Conservation (phyloP, 2,888 invertebrate species). For the Drosophila birchii region DNA sequence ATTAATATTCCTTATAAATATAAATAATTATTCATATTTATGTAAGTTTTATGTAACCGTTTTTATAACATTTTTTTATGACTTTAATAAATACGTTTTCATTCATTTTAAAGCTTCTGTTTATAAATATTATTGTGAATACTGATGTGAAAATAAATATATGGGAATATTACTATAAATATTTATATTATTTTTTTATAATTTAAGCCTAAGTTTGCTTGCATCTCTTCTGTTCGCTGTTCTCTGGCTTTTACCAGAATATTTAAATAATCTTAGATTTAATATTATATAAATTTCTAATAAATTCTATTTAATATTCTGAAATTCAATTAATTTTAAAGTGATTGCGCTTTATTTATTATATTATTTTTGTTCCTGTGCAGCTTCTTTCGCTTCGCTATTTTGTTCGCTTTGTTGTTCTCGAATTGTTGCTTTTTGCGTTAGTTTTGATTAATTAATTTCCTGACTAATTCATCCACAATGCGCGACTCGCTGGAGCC, state of each 20-base stretch:
- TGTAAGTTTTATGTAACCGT: too few species aligned
- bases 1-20: too few species aligned
- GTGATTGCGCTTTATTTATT: background rate
- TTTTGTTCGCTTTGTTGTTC: conserved; percentile 36
- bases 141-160: too few species aligned
- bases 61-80: too few species aligned
- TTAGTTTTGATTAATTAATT: conserved; percentile 79
- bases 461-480: conserved; percentile 78
- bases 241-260: background rate
- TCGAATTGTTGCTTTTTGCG: conserved; percentile 50
- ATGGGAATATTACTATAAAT: too few species aligned
- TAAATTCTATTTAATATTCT: background rate
- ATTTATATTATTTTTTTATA: too few species aligned
- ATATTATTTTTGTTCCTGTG: background rate
- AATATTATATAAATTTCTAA: background rate
- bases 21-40: background rate
- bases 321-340: background rate
- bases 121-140: too few species aligned
- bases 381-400: conserved; percentile 16
- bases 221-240: too few species aligned
- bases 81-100: too few species aligned
- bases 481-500: conserved; percentile 76
- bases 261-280: background rate
- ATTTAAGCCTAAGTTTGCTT: too few species aligned
- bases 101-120: too few species aligned